A percentile compares a stretch with the other conserved stretches of the same genome.
Conservation (phyloP, 2,113 vertebrate genomes). For the Eclectus roratus region DNA sequence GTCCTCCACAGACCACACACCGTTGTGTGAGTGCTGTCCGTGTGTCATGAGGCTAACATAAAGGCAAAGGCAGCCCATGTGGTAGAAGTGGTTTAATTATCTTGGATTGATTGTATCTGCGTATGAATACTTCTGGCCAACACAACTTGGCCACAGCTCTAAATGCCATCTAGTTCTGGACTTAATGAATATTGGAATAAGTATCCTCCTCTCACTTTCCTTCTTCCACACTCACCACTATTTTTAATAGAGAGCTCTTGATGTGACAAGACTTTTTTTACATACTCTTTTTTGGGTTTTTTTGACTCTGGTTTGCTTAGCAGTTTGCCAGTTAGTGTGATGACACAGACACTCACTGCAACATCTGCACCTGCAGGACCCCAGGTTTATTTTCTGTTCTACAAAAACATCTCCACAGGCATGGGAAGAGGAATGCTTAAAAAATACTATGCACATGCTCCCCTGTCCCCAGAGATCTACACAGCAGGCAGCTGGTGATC, state of each 20-base stretch:
- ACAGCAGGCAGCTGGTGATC: neutral
- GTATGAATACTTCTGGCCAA: neutral
- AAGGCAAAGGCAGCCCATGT: neutral
- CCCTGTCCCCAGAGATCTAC: neutral
- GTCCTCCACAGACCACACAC: fast-evolving
- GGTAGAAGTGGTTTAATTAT: neutral
- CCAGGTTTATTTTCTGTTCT: neutral
- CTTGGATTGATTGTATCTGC: neutral
- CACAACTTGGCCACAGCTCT: neutral
- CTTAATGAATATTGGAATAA: neutral
- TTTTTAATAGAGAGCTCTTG: neutral
- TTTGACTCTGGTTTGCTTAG: neutral
- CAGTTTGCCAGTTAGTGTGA: neutral
- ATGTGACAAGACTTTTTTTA: neutral
- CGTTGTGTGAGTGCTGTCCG: fast-evolving
- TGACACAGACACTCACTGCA: neutral
- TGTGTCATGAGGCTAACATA: neutral
- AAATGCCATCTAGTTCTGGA: neutral
- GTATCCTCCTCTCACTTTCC: neutral
- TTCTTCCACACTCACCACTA: neutral
- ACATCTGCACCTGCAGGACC: neutral
- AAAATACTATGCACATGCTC: neutral
- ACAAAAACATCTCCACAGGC: neutral
- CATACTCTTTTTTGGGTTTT: neutral
- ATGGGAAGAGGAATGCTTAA: neutral